A percentile compares a stretch with the other conserved stretches of the same genome.
These are phyloP conservation scores for Sebastes kiyomatsui DNA, from an alignment of 2,797 vertebrate genomes.

Conservation along the genomic window DNA sequence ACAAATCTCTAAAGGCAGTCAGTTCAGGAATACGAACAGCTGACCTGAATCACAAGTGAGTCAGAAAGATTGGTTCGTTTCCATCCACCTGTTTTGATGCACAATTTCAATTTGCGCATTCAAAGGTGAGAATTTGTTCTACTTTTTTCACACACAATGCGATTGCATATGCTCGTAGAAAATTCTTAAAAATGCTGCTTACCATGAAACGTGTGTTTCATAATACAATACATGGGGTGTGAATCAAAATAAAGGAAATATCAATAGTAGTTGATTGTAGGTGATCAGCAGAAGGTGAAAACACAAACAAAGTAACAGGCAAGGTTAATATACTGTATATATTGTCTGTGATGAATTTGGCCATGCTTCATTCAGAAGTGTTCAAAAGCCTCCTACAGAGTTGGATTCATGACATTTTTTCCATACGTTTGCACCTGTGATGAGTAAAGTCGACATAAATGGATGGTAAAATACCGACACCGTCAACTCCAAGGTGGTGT, in stretches of 20 bases:
- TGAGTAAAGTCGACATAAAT: not conserved
- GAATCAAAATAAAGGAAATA: not conserved
- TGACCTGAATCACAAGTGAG: constrained; percentile 28
- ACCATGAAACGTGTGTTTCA: not conserved
- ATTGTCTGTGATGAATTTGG: not conserved
- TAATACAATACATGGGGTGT: not conserved
- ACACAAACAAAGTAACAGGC: not conserved
- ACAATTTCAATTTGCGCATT: not conserved
- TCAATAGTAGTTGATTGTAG: not conserved
- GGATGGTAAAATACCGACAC: not conserved
- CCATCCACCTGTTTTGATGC: not conserved
- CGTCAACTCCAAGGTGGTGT: not conserved
- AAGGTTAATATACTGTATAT: not conserved
- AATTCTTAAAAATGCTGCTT: not conserved
- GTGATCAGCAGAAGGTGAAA: not conserved
- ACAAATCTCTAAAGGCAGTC: not conserved
- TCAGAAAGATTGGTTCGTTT: not conserved
- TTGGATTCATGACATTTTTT: not conserved
- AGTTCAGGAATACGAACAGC: not conserved
- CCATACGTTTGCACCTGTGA: not conserved
- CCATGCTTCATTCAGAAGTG: not conserved
- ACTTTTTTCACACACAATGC: not conserved
- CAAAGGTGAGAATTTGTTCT: not conserved
- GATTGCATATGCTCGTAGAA: too few relatives aligned
- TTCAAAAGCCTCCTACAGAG: not conserved